Evolutionary conservation across 64 coral and sea anemone species (phyloP).

Genomic region (Pocillopora verrucosa): DNA sequence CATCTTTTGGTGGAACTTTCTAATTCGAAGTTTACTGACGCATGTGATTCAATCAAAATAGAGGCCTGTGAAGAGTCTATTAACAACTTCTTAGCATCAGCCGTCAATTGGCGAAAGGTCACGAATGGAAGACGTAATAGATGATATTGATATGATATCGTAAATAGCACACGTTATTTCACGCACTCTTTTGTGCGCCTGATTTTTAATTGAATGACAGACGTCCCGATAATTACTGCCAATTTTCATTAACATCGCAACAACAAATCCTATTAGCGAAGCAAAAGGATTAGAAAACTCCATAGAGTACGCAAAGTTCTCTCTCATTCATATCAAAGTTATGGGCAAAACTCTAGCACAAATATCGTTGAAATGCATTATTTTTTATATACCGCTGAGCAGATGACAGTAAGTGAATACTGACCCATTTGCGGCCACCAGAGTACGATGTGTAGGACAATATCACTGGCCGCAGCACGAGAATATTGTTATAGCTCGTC

Average conservation of each 20-base stretch:
- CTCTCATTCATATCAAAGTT: not conserved
- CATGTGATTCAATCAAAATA: not conserved
- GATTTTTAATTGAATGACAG: not conserved
- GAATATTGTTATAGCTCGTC: not conserved
- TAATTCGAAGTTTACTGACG: no score
- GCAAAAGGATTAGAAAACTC: not conserved
- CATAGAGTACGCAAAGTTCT: not conserved
- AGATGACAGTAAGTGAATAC: not conserved
- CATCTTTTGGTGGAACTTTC: no score
- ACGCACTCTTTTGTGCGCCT: not conserved
- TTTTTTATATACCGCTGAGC: not conserved
- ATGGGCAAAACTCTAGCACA: not conserved
- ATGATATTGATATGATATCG: not conserved
- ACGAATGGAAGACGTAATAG: not conserved
- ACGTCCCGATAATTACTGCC: not conserved
- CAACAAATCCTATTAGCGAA: not conserved
- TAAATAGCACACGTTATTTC: slow-evolving; percentile 1
- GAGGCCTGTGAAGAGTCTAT: not conserved
- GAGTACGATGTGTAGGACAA: not conserved
- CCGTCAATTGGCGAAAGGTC: not conserved
- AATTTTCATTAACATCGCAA: not conserved
- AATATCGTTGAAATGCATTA: not conserved
- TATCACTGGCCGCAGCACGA: not conserved
- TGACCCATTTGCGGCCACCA: not conserved
- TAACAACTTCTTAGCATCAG: not conserved